Percentiles rank a stretch among this genome's conserved stretches.
Conservation (phyloP, 2,797 vertebrate species). For the Fratercula arctica region DNA sequence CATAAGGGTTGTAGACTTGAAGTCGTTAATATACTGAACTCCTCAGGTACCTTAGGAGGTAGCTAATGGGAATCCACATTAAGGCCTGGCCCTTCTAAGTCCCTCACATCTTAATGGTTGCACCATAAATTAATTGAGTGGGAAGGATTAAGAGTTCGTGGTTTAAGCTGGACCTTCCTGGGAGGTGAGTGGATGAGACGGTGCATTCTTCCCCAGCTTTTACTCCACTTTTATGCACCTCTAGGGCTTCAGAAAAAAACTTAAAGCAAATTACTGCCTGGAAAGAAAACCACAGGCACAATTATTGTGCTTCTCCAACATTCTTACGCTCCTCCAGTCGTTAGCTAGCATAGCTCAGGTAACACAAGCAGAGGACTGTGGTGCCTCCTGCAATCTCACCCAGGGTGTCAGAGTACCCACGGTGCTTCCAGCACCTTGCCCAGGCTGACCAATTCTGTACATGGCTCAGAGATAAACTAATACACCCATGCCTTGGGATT, state of each 20-base stretch:
- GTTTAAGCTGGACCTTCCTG: not conserved
- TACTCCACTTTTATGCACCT: not conserved
- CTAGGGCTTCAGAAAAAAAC: not conserved
- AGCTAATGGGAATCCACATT: not conserved
- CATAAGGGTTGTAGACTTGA: not conserved
- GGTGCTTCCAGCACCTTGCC: not conserved
- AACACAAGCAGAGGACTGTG: not conserved
- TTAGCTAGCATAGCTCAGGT: not conserved
- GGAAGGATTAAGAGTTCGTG: not conserved
- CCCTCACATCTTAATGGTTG: not conserved
- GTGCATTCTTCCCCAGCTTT: not conserved
- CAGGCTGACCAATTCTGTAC: not conserved
- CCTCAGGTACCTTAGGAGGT: not conserved
- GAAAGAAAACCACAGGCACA: not conserved
- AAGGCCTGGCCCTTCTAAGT: not conserved
- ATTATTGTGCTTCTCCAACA: not conserved
- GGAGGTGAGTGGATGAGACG: not conserved
- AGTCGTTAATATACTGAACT: not conserved
- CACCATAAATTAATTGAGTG: not conserved
- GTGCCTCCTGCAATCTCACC: not conserved
- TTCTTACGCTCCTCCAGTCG: not conserved
- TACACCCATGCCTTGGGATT: not conserved
- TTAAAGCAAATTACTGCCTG: not conserved
- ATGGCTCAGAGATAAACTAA: not conserved
- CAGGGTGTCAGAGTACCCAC: not conserved